These are phyloP conservation scores for Coracias cyanogaster DNA, from an alignment of 2,797 vertebrate genomes.

Conservation along the genomic window DNA sequence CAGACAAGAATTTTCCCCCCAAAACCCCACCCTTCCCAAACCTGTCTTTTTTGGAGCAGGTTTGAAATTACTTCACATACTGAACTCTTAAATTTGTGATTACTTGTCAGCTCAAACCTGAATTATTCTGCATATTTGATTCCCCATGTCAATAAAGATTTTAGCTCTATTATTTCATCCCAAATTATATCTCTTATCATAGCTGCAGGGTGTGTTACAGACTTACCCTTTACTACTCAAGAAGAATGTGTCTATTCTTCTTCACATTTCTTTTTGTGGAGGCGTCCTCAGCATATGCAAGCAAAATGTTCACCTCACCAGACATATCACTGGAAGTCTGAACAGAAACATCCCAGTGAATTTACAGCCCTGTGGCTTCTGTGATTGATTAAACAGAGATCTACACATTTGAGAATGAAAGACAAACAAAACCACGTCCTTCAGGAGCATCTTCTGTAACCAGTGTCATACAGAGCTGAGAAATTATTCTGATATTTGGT, in stretches of 20 bases:
- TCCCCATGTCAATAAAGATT: background rate
- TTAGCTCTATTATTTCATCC: background rate
- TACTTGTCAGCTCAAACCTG: background rate
- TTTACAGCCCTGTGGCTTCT: background rate
- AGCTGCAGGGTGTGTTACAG: background rate
- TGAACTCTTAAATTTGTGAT: slow-evolving; percentile 14
- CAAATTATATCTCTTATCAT: background rate
- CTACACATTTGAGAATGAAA: background rate
- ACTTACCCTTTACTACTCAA: background rate
- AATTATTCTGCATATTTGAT: background rate
- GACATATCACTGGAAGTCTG: background rate
- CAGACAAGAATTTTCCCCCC: background rate
- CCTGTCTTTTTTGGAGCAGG: background rate
- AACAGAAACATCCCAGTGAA: background rate
- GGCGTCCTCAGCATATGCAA: background rate
- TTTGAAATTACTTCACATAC: slow-evolving; percentile 28
- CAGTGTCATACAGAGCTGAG: background rate
- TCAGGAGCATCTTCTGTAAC: background rate
- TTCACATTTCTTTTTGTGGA: background rate
- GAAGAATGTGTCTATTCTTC: slow-evolving; percentile 3
- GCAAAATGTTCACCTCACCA: background rate
- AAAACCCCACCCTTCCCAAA: background rate
- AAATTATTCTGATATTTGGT: background rate
- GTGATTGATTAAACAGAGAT: slow-evolving; percentile 1
- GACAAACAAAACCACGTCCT: background rate